phyloP scores from a whole-genome alignment of 2,888 invertebrate species.

The Drosophila flavopinicola region DNA sequence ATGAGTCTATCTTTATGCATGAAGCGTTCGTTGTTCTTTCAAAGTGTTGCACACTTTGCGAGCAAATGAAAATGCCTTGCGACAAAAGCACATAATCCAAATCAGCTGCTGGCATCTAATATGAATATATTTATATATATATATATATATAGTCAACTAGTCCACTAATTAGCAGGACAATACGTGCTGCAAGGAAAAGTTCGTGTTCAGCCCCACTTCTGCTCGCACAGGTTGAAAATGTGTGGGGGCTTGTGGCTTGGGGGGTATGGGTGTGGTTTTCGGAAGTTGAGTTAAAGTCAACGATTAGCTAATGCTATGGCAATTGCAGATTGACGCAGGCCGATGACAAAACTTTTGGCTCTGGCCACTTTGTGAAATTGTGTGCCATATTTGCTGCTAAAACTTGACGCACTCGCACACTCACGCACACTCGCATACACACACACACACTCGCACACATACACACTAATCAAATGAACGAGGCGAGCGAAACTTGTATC shows the following conservation, averaged over 20 bases:
- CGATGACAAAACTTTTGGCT: constrained; percentile 67
- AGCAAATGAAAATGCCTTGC: not conserved
- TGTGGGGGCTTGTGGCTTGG: not conserved
- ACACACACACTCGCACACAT: not conserved
- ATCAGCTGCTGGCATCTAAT: not conserved
- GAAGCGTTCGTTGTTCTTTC: too few relatives aligned
- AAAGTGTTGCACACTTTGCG: too few relatives aligned
- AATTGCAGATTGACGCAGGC: constrained; percentile 58
- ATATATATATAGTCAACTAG: not conserved
- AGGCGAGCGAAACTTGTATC: constrained; percentile 36
- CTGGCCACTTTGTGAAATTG: constrained; percentile 77
- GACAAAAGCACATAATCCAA: not conserved
- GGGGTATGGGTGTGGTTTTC: too few relatives aligned
- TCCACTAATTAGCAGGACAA: constrained; percentile 62
- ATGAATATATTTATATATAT: not conserved
- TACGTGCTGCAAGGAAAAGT: constrained; percentile 30
- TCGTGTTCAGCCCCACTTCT: not conserved
- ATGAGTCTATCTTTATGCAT: too few relatives aligned
- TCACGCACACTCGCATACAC: constrained; percentile 8
- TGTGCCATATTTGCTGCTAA: constrained; percentile 78
- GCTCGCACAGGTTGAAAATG: not conserved
- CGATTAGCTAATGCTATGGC: constrained; percentile 69
- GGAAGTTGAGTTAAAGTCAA: constrained; percentile 40
- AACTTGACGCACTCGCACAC: constrained; percentile 52
- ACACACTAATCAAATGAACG: constrained; percentile 71